phyloP scores from a whole-genome alignment of 2,888 invertebrate genomes.

The Adineta ricciae region DNA sequence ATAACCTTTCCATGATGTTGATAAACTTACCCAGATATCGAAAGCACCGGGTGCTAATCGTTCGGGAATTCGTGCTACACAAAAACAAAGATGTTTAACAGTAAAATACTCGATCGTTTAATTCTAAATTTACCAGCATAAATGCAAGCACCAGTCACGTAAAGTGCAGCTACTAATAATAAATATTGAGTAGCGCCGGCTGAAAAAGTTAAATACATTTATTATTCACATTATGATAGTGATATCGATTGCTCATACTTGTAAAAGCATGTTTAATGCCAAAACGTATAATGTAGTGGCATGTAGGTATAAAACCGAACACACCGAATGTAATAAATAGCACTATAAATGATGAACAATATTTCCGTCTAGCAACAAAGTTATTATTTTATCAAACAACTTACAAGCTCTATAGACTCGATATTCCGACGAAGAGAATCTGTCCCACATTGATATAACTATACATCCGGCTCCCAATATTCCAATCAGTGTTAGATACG shows the following conservation, averaged over 20 bases:
- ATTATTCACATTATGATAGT: neutral
- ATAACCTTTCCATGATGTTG: neutral
- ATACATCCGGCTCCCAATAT: conserved; percentile 83
- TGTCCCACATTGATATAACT: conserved; percentile 90
- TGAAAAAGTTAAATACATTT: neutral
- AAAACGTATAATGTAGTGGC: conserved; percentile 86
- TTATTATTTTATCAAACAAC: conserved; percentile 29
- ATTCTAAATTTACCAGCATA: conserved; percentile 60
- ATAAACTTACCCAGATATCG: conserved; percentile 70
- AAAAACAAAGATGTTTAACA: too few relatives aligned
- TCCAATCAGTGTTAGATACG: conserved; percentile 80
- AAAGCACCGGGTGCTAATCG: conserved; percentile 89
- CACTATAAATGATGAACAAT: conserved; percentile 48
- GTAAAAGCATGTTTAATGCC: conserved; percentile 84
- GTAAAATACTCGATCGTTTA: neutral
- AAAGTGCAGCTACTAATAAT: conserved; percentile 79
- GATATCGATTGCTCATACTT: conserved; percentile 40
- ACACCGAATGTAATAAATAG: conserved; percentile 93
- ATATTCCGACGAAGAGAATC: conserved; percentile 82
- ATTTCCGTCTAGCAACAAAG: neutral
- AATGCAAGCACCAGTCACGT: conserved; percentile 86
- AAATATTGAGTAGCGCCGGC: conserved; percentile 88
- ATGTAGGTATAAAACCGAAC: conserved; percentile 87
- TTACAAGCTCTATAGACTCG: conserved; percentile 76
- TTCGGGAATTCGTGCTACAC: conserved; percentile 89